Conservation (phyloP, 53 echinoderm and acorn worm species). For the Mesocentrotus franciscanus region DNA sequence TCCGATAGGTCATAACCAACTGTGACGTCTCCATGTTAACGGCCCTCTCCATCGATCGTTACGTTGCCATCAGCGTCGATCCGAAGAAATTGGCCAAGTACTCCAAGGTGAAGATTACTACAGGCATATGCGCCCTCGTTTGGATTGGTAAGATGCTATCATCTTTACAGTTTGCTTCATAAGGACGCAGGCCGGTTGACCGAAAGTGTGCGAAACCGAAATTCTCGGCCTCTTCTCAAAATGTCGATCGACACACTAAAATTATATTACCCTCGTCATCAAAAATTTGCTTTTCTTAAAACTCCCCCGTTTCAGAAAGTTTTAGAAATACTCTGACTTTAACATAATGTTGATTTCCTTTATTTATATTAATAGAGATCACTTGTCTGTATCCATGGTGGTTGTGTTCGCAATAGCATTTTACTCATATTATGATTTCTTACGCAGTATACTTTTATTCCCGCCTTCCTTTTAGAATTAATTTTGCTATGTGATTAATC, state of each 20-base stretch:
- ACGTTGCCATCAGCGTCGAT: constrained; percentile 20
- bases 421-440: neutral
- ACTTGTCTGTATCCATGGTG: neutral
- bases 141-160: constrained; percentile 42
- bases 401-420: neutral
- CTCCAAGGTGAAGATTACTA: neutral
- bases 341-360: too few relatives aligned
- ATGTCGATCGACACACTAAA: too few relatives aligned
- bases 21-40: constrained; percentile 12
- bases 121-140: neutral
- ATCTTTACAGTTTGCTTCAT: neutral
- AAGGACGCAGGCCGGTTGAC: too few relatives aligned
- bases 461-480: neutral
- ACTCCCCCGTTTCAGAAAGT: too few relatives aligned
- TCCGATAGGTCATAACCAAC: constrained; percentile 4
- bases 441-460: neutral
- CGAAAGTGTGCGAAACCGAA: too few relatives aligned
- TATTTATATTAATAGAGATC: too few relatives aligned
- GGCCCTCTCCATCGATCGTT: constrained; percentile 42
- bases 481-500: neutral
- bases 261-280: too few relatives aligned
- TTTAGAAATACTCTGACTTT: too few relatives aligned
- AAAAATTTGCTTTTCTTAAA: too few relatives aligned
- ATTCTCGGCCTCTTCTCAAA: too few relatives aligned
- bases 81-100: neutral